These are phyloP conservation scores for Stictonetta naevosa DNA, from an alignment of 2,113 vertebrate genomes.

Conservation along the genomic window DNA sequence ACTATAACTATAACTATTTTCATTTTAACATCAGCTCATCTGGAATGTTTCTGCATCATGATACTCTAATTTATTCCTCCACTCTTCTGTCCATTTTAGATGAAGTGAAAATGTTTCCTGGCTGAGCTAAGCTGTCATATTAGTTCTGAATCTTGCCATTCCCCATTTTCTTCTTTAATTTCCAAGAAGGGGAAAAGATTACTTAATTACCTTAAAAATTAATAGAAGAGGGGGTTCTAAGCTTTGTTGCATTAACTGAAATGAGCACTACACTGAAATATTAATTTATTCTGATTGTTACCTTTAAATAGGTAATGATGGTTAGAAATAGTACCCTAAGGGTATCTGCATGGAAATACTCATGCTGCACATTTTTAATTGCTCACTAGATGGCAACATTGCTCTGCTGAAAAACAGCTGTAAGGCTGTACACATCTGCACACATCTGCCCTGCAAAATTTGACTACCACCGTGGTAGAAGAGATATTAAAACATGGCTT, in stretches of 20 bases:
- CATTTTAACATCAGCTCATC: not conserved
- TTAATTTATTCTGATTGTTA: not conserved
- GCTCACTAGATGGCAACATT: slow-evolving; percentile 71
- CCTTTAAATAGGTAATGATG: not conserved
- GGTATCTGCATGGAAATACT: not conserved
- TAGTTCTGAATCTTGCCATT: not conserved
- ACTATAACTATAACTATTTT: not conserved
- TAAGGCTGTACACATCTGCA: not conserved
- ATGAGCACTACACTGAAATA: not conserved
- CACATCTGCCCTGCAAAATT: not conserved
- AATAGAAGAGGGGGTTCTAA: not conserved
- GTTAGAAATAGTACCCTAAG: not conserved
- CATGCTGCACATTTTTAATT: not conserved
- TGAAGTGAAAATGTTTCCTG: not conserved
- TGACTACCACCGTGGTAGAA: not conserved
- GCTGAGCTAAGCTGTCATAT: not conserved
- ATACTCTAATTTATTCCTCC: not conserved
- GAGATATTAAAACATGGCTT: not conserved
- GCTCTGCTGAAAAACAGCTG: not conserved
- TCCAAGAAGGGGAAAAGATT: not conserved
- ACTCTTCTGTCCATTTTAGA: not conserved
- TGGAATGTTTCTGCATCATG: not conserved
- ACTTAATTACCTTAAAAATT: not conserved
- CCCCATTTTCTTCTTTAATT: not conserved
- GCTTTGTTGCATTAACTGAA: not conserved